Evolutionary conservation across 2,797 vertebrate genomes (phyloP).

Genomic region (Rachycentron canadum): DNA sequence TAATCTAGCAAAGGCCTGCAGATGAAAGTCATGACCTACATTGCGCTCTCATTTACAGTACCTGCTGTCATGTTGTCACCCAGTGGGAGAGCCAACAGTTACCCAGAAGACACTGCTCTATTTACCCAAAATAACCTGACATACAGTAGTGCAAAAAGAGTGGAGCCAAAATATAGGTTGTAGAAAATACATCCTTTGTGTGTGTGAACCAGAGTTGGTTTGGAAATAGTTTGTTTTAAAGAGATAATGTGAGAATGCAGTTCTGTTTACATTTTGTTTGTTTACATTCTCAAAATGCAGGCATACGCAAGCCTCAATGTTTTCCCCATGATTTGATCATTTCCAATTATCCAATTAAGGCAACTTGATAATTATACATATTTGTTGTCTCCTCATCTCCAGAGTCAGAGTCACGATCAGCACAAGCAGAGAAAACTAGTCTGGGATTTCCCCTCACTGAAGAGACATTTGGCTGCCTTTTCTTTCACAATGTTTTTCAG

Average conservation of each 20-base stretch:
- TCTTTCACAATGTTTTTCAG: background rate
- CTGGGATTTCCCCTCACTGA: background rate
- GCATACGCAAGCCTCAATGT: background rate
- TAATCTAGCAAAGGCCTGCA: background rate
- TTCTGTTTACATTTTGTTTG: conserved; percentile 1
- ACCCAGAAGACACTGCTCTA: conserved; percentile 52
- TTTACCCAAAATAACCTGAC: conserved; percentile 66
- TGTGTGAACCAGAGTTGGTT: background rate
- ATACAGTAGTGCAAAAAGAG: conserved; percentile 31
- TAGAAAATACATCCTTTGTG: conserved; percentile 20
- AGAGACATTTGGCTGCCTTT: background rate
- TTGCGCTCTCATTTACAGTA: conserved; percentile 44
- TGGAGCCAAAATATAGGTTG: conserved; percentile 36
- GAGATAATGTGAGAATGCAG: background rate
- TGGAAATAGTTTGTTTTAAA: background rate
- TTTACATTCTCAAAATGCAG: conserved; percentile 11
- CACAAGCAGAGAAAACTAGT: background rate
- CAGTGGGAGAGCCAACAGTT: conserved; percentile 21
- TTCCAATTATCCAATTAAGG: conserved; percentile 48
- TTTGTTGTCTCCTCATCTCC: conserved; percentile 36
- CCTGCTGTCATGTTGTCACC: conserved; percentile 29
- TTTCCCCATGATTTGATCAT: conserved; percentile 27
- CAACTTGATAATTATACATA: conserved; percentile 62
- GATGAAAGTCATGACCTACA: conserved; percentile 52
- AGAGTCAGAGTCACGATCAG: conserved; percentile 2